Conservation (phyloP, 1,140 invertebrate species). For the Oreohelix idahoensis region DNA sequence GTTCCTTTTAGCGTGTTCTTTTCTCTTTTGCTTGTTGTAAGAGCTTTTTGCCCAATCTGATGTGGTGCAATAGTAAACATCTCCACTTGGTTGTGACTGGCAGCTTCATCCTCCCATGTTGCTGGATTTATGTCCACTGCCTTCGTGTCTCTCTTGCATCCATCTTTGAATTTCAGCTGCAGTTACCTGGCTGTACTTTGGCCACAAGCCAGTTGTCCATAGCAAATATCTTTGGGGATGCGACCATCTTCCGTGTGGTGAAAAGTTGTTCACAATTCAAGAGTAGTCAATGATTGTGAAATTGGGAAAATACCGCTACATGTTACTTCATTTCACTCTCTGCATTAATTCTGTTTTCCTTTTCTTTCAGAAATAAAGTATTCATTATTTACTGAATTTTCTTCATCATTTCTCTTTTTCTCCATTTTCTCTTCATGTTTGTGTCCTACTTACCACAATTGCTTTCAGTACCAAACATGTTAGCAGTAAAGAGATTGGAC, state of each 20-base stretch:
- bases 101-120: too few species aligned
- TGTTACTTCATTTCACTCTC: background rate
- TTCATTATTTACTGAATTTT: too few species aligned
- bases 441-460: constrained; percentile 86
- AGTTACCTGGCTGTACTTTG: background rate
- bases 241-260: too few species aligned
- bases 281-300: background rate
- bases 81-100: background rate
- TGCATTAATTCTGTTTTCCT: background rate
- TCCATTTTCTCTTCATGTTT: too few species aligned
- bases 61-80: background rate
- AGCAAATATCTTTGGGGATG: background rate
- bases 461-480: constrained; percentile 79
- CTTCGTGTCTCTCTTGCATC: too few species aligned
- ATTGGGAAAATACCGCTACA: background rate
- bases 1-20: too few species aligned
- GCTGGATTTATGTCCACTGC: too few species aligned
- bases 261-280: too few species aligned
- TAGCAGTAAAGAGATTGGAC: constrained; percentile 82
- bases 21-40: too few species aligned
- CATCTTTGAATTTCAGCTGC: too few species aligned
- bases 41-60: background rate
- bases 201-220: too few species aligned
- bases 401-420: too few species aligned
- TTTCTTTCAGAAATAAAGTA: background rate